Base-by-base conservation (phyloP, 2,113 vertebrate species). In the Craseonycteris thonglongyai region DNA sequence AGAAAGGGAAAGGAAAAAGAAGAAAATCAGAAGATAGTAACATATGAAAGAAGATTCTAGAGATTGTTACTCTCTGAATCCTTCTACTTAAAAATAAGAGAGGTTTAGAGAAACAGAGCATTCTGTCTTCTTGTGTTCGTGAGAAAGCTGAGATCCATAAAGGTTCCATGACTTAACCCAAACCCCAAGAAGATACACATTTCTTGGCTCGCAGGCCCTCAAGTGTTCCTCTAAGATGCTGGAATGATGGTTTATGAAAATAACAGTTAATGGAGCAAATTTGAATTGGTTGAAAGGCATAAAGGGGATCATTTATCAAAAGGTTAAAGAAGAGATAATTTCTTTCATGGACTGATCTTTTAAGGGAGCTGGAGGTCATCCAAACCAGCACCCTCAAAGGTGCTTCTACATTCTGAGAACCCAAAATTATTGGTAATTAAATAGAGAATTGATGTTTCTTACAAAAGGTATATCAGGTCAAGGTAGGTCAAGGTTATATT, bases 381-480 rank as follows among this genome's bases (percentile, higher is more conserved):
- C 85, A 93, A 40, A 45, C 42, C 33, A 68, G 19, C 18, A 45
- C 45, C 58, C 16, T 45, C 26, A 26, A 84, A 93, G 88, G 38
- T 45, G 13, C 35, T 63, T 86, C 21, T 89, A 61, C 93, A 65
- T 96, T 90, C 84, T 78, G 38, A 84, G 54, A 92, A 84, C 30
- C 49, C 42, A 14, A 78, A 75, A 61, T 75, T 65, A 47, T 30
- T 76, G n/a, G 47, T 51, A 66, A 90, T n/a, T 76, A 81, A 83
- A 40, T 65, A 8, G 2, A 10, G 24, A 45, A 38, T 81, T 65
- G 69, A 11, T 84, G 14, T 69, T 89, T 91, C 79, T 42, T 74
- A 42, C 82, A 54, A 35, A 68, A 86, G 47, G 35, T 14, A 18
- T 65, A 35, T 51, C 58, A 87, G 35, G 66, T 92, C 61, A 95